Conservation (phyloP, 2,888 invertebrate species). For the Orthonevra nobilis region DNA sequence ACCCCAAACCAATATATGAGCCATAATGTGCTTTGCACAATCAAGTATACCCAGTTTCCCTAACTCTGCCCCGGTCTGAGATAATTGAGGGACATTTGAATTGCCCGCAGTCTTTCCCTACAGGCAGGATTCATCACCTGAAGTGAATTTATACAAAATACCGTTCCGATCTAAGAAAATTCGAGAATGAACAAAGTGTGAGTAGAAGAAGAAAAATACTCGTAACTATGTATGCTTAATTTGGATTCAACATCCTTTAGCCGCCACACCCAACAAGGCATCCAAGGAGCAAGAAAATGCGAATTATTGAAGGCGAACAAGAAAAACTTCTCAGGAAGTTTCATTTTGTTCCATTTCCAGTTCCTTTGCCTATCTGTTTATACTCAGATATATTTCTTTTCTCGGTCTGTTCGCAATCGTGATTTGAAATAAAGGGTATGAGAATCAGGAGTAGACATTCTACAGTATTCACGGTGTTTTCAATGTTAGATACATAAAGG, state of each 20-base stretch:
- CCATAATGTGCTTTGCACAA: slow-evolving; percentile 36
- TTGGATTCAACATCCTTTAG: slow-evolving; percentile 18
- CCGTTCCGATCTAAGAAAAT: slow-evolving; percentile 5
- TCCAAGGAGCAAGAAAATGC: slow-evolving; percentile 35
- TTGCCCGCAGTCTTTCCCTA: too few relatives aligned
- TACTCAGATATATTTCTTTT: not conserved
- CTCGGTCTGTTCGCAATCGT: slow-evolving; percentile 16
- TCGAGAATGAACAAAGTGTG: slow-evolving; percentile 19
- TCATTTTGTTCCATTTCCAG: slow-evolving; percentile 44
- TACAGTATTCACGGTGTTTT: slow-evolving; percentile 40
- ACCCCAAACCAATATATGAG: not conserved
- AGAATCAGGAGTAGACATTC: not conserved
- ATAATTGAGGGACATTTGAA: too few relatives aligned
- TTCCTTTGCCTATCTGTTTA: not conserved
- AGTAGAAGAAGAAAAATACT: slow-evolving; percentile 1
- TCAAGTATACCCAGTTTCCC: slow-evolving; percentile 2
- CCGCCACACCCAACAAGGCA: slow-evolving; percentile 32
- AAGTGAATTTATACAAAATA: slow-evolving; percentile 38
- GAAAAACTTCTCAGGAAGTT: slow-evolving; percentile 52
- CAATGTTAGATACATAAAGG: slow-evolving; percentile 46
- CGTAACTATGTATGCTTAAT: slow-evolving; percentile 29
- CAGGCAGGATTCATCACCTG: not conserved
- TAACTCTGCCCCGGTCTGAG: not conserved
- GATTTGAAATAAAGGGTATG: slow-evolving; percentile 9
- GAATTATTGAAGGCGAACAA: slow-evolving; percentile 48